These are phyloP conservation scores for Napeogenes sylphis DNA, from an alignment of 2,888 invertebrate genomes.

Conservation along the genomic window DNA sequence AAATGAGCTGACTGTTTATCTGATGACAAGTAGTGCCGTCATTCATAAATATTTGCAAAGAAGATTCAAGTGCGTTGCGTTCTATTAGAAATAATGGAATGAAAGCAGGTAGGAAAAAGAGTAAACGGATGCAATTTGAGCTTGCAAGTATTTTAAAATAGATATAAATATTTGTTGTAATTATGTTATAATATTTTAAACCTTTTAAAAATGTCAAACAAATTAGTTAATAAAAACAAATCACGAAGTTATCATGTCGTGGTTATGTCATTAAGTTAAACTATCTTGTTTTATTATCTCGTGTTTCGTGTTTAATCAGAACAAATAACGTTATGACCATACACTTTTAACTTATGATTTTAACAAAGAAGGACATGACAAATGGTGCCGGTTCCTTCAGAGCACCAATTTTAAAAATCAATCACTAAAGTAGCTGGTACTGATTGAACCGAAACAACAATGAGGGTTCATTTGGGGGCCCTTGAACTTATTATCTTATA, in stretches of 20 bases:
- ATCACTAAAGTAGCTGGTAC: slow-evolving; percentile 73
- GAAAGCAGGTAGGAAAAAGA: too few relatives aligned
- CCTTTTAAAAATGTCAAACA: too few relatives aligned
- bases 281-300: not conserved
- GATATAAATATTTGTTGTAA: too few relatives aligned
- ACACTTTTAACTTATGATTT: slow-evolving; percentile 16
- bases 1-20: too few relatives aligned
- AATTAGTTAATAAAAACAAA: not conserved
- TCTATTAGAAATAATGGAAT: too few relatives aligned
- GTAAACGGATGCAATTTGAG: too few relatives aligned
- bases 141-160: too few relatives aligned
- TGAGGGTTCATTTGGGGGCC: slow-evolving; percentile 30
- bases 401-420: slow-evolving; percentile 69
- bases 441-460: slow-evolving; percentile 66
- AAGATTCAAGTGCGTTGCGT: too few relatives aligned
- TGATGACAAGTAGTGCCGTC: too few relatives aligned
- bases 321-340: slow-evolving; percentile 9
- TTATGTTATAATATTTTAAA: too few relatives aligned
- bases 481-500: slow-evolving; percentile 22
- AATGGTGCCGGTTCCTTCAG: slow-evolving; percentile 59
- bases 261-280: not conserved
- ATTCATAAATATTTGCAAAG: too few relatives aligned
- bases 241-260: not conserved
- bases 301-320: not conserved
- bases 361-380: slow-evolving; percentile 47